These are phyloP conservation scores for Gerris lacustris DNA, from an alignment of 2,888 invertebrate species.

Conservation along the genomic window DNA sequence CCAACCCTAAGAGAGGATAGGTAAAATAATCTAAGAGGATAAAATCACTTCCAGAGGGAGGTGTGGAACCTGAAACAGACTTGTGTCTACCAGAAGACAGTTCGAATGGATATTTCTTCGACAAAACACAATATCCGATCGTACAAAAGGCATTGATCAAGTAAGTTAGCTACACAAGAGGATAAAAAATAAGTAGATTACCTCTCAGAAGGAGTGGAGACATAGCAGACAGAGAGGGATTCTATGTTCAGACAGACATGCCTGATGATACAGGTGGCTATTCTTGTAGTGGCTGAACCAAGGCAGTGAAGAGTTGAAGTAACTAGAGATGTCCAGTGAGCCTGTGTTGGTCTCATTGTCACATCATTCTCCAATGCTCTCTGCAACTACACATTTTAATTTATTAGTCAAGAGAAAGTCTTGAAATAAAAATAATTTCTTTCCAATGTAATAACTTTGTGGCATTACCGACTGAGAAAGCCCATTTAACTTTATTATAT, in stretches of 20 bases:
- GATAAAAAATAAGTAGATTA: not conserved
- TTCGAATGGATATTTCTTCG: too few relatives aligned
- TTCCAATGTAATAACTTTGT: not conserved
- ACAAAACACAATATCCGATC: too few relatives aligned
- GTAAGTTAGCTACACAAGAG: too few relatives aligned
- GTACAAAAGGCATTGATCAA: too few relatives aligned
- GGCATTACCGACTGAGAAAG: too few relatives aligned
- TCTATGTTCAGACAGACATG: conserved; percentile 70
- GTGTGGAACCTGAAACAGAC: too few relatives aligned
- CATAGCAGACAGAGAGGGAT: conserved; percentile 39
- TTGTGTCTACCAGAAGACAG: too few relatives aligned
- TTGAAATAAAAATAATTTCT: not conserved
- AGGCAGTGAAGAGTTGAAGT: conserved; percentile 69
- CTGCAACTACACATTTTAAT: conserved; percentile 6
- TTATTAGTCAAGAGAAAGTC: too few relatives aligned
- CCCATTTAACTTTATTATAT: too few relatives aligned
- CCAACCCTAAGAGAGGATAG: too few relatives aligned
- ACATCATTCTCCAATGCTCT: conserved; percentile 26
- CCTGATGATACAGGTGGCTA: conserved; percentile 63
- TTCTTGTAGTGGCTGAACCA: conserved; percentile 59
- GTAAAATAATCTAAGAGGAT: too few relatives aligned
- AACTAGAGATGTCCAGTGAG: conserved; percentile 70
- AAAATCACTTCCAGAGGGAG: too few relatives aligned
- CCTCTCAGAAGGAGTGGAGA: conserved; percentile 10
- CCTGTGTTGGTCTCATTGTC: conserved; percentile 48